Conservation (phyloP, 2,113 vertebrate genomes). For the Phrynosoma platyrhinos region DNA sequence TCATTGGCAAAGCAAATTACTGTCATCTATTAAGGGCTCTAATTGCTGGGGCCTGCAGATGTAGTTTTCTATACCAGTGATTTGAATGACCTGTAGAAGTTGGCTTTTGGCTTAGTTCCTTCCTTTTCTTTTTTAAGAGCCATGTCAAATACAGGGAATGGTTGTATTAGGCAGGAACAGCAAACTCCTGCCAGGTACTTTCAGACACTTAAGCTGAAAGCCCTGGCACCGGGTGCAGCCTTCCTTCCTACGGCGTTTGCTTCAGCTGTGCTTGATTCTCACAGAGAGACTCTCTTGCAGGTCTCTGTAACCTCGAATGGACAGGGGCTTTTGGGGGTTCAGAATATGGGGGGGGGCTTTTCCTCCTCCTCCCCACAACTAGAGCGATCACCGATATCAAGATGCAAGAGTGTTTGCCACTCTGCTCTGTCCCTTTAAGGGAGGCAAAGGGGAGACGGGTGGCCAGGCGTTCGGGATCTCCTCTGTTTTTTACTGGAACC, state of each 20-base stretch:
- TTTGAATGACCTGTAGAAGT: background rate
- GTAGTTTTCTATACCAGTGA: constrained; percentile 6
- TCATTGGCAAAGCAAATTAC: constrained; percentile 18
- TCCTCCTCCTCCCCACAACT: too few species aligned
- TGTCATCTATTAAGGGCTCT: constrained; percentile 10
- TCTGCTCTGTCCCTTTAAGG: too few species aligned
- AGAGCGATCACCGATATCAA: too few species aligned
- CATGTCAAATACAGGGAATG: constrained; percentile 5
- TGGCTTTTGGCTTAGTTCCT: background rate
- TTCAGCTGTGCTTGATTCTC: background rate
- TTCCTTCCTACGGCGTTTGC: background rate
- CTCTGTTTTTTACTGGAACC: too few species aligned
- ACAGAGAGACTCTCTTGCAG: background rate
- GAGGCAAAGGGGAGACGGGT: too few species aligned
- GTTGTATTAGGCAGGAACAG: constrained; percentile 24
- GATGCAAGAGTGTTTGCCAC: too few species aligned
- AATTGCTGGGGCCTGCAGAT: background rate
- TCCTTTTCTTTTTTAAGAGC: background rate
- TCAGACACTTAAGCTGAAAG: background rate
- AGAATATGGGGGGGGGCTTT: too few species aligned
- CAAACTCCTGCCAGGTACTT: background rate
- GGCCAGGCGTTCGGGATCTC: too few species aligned
- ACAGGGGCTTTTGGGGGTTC: background rate
- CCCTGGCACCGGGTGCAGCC: too few species aligned
- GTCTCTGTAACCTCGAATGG: background rate